phyloP scores from a whole-genome alignment of 1,140 invertebrate species.

The Monomorium pharaonis region DNA sequence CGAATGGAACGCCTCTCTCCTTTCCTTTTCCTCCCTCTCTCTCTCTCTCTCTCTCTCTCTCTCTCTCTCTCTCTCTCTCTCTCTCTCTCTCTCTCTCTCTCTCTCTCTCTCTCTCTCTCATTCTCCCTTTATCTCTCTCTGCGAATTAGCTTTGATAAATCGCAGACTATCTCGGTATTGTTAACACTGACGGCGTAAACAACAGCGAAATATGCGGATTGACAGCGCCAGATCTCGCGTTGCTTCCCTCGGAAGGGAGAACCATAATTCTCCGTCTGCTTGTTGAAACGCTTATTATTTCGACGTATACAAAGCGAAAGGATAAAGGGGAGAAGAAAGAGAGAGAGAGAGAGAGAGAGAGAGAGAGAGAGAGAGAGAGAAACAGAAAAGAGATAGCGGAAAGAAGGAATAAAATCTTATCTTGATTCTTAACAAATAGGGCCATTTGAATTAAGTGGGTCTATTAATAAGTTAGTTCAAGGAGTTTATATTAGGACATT shows the following conservation, averaged over 20 bases:
- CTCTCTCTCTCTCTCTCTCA: constrained; percentile 26
- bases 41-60: constrained; percentile 14
- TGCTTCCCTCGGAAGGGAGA: background rate
- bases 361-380: too few relatives aligned
- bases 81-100: constrained; percentile 38
- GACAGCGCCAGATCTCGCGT: constrained; percentile 35
- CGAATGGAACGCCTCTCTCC: background rate
- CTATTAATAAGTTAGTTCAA: constrained; percentile 17
- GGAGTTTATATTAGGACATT: background rate
- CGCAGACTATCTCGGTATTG: constrained; percentile 43
- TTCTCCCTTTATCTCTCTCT: constrained; percentile 8
- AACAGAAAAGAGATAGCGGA: background rate
- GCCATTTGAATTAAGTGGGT: constrained; percentile 21
- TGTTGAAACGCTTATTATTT: constrained; percentile 55
- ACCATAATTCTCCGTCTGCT: constrained; percentile 35
- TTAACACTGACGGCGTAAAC: constrained; percentile 40
- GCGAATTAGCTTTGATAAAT: constrained; percentile 59
- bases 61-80: background rate
- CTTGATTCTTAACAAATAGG: constrained; percentile 42
- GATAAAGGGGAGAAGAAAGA: background rate
- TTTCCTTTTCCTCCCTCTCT: background rate
- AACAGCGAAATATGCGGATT: constrained; percentile 49
- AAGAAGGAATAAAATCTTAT: constrained; percentile 34
- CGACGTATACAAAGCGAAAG: constrained; percentile 25
- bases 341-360: too few relatives aligned